Evolutionary conservation across 2,797 vertebrate genomes (phyloP).

Genomic region (Lindbergichthys nudifrons): DNA sequence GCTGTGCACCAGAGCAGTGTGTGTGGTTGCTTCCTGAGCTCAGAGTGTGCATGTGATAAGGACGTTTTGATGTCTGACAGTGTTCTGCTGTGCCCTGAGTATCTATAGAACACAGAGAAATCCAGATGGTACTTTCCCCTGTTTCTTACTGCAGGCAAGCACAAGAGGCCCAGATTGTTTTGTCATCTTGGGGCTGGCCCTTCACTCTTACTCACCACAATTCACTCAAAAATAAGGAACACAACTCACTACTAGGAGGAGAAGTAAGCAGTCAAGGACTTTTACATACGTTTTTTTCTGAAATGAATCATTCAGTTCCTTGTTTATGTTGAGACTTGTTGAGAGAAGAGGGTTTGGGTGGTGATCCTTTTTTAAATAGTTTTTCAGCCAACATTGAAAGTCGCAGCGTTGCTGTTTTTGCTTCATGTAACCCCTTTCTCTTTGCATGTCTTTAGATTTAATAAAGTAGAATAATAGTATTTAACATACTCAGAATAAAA

Average conservation of each 20-base stretch:
- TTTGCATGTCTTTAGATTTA: background rate
- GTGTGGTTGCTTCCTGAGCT: slow-evolving; percentile 75
- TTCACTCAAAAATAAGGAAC: slow-evolving; percentile 57
- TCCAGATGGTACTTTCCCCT: slow-evolving; percentile 79
- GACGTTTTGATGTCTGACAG: slow-evolving; percentile 47
- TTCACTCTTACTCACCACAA: slow-evolving; percentile 41
- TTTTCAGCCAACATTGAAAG: background rate
- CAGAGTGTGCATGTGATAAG: slow-evolving; percentile 54
- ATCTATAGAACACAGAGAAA: slow-evolving; percentile 44
- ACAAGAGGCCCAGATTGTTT: slow-evolving; percentile 27
- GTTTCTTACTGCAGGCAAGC: slow-evolving; percentile 38
- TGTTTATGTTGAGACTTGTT: background rate
- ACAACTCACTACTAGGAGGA: slow-evolving; percentile 34
- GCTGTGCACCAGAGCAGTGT: slow-evolving; percentile 53
- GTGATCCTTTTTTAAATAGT: background rate
- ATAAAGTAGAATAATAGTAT: background rate
- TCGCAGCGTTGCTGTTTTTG: background rate
- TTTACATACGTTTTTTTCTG: background rate
- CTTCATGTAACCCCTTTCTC: background rate
- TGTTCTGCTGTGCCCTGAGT: slow-evolving; percentile 33
- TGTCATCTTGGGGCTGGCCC: slow-evolving; percentile 67
- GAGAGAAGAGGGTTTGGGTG: background rate
- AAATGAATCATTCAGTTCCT: slow-evolving; percentile 40
- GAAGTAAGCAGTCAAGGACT: slow-evolving; percentile 30
- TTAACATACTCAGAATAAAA: background rate